phyloP scores from a whole-genome alignment of 2,797 vertebrate genomes.

The Diglossa cyanea region DNA sequence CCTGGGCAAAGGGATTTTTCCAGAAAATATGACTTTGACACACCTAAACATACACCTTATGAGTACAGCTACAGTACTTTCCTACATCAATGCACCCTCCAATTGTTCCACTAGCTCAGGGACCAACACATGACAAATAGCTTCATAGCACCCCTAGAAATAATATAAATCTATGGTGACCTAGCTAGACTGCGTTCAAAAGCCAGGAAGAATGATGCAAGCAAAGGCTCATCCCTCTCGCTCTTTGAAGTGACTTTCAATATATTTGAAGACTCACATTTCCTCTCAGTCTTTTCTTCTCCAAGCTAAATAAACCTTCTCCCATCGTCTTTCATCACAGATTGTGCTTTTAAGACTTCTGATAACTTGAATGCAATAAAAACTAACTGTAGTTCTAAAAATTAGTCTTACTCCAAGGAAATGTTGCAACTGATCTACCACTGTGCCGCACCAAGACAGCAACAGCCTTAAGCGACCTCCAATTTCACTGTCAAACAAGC shows the following conservation, averaged over 20 bases:
- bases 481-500: neutral
- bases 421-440: neutral
- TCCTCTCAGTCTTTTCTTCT: neutral
- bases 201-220: neutral
- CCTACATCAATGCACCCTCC: fast-evolving
- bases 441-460: neutral
- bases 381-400: neutral
- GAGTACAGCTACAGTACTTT: neutral
- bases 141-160: neutral
- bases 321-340: neutral
- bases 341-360: neutral
- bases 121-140: neutral
- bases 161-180: neutral
- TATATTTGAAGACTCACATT: neutral
- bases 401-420: neutral
- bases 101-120: neutral
- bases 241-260: neutral
- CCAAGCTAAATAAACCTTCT: neutral
- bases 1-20: too few species aligned
- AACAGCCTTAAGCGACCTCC: neutral
- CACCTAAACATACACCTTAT: neutral
- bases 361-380: too few species aligned
- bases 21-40: too few species aligned
- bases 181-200: neutral
- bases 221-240: neutral